Base-by-base conservation (phyloP, 2,888 invertebrate genomes). In the Drosophila ustulata region DNA sequence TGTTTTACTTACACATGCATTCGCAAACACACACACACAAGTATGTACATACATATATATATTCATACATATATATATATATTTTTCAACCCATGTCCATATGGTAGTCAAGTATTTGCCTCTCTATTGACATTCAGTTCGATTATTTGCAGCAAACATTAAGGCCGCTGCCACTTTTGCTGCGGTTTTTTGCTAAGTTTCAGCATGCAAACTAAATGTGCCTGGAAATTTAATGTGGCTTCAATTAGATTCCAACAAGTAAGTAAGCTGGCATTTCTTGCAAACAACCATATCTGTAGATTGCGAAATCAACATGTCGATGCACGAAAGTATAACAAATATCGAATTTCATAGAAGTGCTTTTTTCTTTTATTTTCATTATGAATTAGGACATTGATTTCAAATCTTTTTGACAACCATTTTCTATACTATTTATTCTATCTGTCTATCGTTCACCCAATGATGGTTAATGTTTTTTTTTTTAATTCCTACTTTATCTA, bases 141-240 rank as follows among this genome's bases (percentile, higher is more conserved):
- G 37, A 37, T 37, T 37, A n/a, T 37, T n/a, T 37, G 37, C n/a
- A n/a, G 37, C 37, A 37, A 37, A 37, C 37, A 37, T 37, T 37
- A 37, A 37, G 37, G 37, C 37, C 37, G n/a, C 37, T 37, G 37
- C n/a, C 37, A 37, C 37, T 37, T 37, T 37, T 37, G 37, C 11
- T 37, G 37, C 37, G 37, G 37, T 37, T 37, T 37, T n/a, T 11
- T 37, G 37, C 37, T 3, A 37, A 37, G n/a, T 37, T 37, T n/a
- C 37, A 11, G 37, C 11, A 11, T 37, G n/a, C n/a, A 37, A 37
- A 37, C 37, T 37, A 5, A 37, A 37, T 37, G 37, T n/a, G 37
- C n/a, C 37, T 37, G n/a, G n/a, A 11, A 37, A 37, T n/a, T 37
- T 11, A 37, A 37, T 37, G 37, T n/a, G 37, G 11, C 37, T 37